Evolutionary conservation across 1,140 invertebrate genomes (phyloP).

Genomic region (Drosophila willistoni): DNA sequence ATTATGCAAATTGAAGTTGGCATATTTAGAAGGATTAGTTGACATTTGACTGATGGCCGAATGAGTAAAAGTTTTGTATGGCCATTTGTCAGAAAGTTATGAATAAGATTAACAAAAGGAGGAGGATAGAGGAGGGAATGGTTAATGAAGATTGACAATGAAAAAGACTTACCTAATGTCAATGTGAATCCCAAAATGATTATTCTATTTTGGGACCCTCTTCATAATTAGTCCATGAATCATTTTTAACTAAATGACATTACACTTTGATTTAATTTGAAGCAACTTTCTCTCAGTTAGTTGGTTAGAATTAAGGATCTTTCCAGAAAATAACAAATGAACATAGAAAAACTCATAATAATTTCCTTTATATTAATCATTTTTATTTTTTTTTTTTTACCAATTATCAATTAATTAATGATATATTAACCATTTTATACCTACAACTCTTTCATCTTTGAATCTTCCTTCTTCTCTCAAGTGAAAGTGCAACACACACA

Average conservation of each 20-base stretch:
- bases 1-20: constrained; percentile 48
- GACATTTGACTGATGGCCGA: constrained; percentile 19
- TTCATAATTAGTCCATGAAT: too few relatives aligned
- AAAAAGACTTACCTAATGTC: neutral
- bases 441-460: constrained; percentile 16
- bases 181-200: neutral
- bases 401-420: constrained; percentile 4
- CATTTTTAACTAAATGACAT: too few relatives aligned
- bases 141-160: neutral
- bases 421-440: constrained; percentile 8
- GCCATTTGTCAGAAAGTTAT: constrained; percentile 44
- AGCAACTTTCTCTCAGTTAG: too few relatives aligned
- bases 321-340: too few relatives aligned
- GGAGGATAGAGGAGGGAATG: neutral
- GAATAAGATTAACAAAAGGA: constrained; percentile 6
- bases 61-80: constrained; percentile 50
- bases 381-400: neutral
- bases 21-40: constrained; percentile 59
- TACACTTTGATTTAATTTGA: too few relatives aligned
- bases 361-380: too few relatives aligned
- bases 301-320: too few relatives aligned
- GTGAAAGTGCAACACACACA: constrained; percentile 59
- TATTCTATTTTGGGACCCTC: too few relatives aligned
- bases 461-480: constrained; percentile 29
- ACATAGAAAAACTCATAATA: neutral